Conservation (phyloP, 2,888 invertebrate species). For the Drosophila flavopinicola region DNA sequence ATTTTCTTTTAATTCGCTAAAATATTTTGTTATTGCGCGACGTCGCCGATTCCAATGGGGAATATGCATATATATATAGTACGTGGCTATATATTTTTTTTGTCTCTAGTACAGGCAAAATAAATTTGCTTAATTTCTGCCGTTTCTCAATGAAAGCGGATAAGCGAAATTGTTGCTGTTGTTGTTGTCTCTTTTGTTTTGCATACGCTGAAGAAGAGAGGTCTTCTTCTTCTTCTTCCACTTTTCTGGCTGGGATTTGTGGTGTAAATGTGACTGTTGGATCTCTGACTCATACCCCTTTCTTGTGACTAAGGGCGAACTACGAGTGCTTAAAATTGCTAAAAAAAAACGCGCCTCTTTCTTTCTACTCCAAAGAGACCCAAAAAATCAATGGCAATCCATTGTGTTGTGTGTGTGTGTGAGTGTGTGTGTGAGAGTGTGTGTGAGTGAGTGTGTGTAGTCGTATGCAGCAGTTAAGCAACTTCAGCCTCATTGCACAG, state of each 20-base stretch:
- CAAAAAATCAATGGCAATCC: slow-evolving; percentile 68
- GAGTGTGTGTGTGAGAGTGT: neutral
- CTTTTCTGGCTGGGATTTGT: slow-evolving; percentile 17
- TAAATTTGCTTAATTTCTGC: slow-evolving; percentile 72
- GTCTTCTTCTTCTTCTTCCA: neutral
- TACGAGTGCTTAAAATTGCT: slow-evolving; percentile 31
- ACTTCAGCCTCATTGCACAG: slow-evolving; percentile 39
- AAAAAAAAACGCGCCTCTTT: slow-evolving; percentile 29
- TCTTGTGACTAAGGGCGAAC: slow-evolving; percentile 66
- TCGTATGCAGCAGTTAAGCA: slow-evolving; percentile 46
- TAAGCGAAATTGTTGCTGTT: slow-evolving; percentile 52
- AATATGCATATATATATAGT: slow-evolving; percentile 27
- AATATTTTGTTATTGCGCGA: slow-evolving; percentile 68
- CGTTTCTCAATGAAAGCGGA: slow-evolving; percentile 67
- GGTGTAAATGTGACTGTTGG: slow-evolving; percentile 26
- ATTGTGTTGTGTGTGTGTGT: slow-evolving; percentile 43
- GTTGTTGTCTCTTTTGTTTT: no score
- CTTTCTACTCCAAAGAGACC: slow-evolving; percentile 35
- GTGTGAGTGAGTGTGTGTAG: no score
- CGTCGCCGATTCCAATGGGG: slow-evolving; percentile 27
- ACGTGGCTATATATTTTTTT: slow-evolving; percentile 10
- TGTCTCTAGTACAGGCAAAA: slow-evolving; percentile 43
- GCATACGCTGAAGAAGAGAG: slow-evolving; percentile 51
- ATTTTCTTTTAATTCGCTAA: slow-evolving; percentile 79
- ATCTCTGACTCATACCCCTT: slow-evolving; percentile 58